These are phyloP conservation scores for Perognathus longimembris DNA, from an alignment of 2,113 vertebrate species.

Conservation along the genomic window DNA sequence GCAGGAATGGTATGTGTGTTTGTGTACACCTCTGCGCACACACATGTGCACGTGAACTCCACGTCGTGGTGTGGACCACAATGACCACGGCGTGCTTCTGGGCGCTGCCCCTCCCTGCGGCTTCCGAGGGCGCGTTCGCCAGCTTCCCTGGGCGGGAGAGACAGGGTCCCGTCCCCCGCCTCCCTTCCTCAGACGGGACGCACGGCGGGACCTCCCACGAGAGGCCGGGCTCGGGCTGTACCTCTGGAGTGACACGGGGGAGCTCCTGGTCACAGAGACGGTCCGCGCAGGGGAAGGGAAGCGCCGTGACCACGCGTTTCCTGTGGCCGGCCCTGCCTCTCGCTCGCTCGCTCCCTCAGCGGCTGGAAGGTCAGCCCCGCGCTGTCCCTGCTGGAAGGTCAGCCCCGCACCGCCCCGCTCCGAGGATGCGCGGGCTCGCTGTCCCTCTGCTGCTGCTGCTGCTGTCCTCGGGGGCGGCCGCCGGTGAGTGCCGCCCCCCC, in stretches of 20 bases:
- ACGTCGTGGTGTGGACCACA: neutral
- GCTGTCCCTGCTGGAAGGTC: no score
- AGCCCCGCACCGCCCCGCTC: no score
- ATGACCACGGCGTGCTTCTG: neutral
- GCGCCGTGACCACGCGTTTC: neutral
- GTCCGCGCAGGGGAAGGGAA: neutral
- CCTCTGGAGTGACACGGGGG: neutral
- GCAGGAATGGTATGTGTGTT: neutral
- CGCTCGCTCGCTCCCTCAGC: neutral
- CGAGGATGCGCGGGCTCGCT: slow-evolving; percentile 50
- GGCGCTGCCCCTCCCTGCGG: no score
- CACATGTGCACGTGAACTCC: neutral
- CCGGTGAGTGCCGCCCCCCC: slow-evolving; percentile 65
- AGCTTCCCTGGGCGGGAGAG: neutral
- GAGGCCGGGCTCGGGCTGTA: no score
- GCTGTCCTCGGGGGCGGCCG: neutral
- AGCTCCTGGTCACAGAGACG: neutral
- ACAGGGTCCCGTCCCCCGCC: neutral
- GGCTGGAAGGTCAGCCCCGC: no score
- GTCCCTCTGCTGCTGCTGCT: slow-evolving; percentile 16
- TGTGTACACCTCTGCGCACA: neutral
- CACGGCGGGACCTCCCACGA: no score
- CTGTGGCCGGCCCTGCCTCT: slow-evolving; percentile 33
- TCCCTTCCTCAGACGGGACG: neutral
- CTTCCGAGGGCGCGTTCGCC: no score